Evolutionary conservation across 1,140 invertebrate genomes (phyloP).

Genomic region (Eupeodes corollae): DNA sequence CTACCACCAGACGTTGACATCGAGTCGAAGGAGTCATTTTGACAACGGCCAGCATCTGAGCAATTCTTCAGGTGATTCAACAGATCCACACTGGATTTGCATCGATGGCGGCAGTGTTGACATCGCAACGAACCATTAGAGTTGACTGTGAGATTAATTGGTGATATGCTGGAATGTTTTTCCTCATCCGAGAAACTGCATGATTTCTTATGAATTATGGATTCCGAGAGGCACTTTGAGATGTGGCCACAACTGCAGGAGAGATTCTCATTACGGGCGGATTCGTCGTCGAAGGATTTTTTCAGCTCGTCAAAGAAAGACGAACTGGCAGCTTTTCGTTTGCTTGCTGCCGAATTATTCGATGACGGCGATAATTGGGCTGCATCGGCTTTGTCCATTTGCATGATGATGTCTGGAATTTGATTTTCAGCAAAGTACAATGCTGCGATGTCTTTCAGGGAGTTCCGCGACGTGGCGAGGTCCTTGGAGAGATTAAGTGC

Average conservation of each 20-base stretch:
- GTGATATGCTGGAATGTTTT: constrained; percentile 25
- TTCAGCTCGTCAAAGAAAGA: constrained; percentile 75
- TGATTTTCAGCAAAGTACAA: constrained; percentile 32
- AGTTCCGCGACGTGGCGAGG: constrained; percentile 20
- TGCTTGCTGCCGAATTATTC: constrained; percentile 34
- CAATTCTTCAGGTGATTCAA: constrained; percentile 61
- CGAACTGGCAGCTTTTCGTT: constrained; percentile 49
- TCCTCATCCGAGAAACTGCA: constrained; percentile 39
- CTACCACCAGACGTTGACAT: constrained; percentile 27
- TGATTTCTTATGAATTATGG: constrained; percentile 58
- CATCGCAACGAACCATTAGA: constrained; percentile 59
- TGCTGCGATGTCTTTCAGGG: constrained; percentile 31
- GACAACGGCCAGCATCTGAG: constrained; percentile 39
- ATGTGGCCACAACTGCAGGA: constrained; percentile 65
- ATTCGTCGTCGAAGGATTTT: constrained; percentile 47
- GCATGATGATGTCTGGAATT: constrained; percentile 23
- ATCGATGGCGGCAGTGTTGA: constrained; percentile 71
- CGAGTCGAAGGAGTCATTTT: constrained; percentile 35
- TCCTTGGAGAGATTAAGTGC: constrained; percentile 29
- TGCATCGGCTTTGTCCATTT: constrained; percentile 29
- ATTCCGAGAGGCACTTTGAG: constrained; percentile 74
- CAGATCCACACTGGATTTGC: constrained; percentile 68
- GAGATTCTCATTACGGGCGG: constrained; percentile 45
- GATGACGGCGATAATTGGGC: constrained; percentile 34
- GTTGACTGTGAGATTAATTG: constrained; percentile 32